Evolutionary conservation across 2,888 invertebrate genomes (phyloP).

Genomic region (Willowsia nigromaculata): DNA sequence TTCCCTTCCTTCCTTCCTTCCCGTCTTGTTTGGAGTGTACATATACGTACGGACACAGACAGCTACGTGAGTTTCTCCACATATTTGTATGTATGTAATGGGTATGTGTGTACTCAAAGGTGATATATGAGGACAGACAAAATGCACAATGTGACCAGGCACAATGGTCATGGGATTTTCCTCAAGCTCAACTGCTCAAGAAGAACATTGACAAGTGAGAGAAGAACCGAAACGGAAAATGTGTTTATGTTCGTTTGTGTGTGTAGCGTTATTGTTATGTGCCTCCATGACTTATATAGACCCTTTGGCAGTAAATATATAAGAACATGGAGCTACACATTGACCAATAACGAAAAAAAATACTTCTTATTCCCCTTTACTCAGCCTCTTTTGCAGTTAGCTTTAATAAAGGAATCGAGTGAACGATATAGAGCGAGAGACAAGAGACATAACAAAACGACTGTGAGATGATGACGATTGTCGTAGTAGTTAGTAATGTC

Average conservation of each 20-base stretch:
- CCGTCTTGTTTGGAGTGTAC: not conserved
- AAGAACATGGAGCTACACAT: conserved; percentile 15
- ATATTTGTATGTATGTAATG: not conserved
- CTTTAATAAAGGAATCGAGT: not conserved
- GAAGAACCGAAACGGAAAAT: conserved; percentile 48
- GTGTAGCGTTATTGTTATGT: conserved; percentile 42
- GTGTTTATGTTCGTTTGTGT: conserved; percentile 49
- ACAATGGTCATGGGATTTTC: conserved; percentile 75
- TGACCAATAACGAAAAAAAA: conserved; percentile 3
- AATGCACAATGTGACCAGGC: conserved; percentile 72
- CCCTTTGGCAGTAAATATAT: conserved; percentile 37
- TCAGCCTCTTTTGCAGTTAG: not conserved
- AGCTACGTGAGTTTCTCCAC: not conserved
- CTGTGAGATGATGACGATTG: conserved; percentile 34
- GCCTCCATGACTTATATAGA: conserved; percentile 39
- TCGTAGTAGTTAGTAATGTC: conserved; percentile 43
- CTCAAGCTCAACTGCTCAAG: conserved; percentile 34
- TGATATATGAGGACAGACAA: conserved; percentile 75
- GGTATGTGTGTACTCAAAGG: conserved; percentile 37
- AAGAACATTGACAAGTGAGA: conserved; percentile 49
- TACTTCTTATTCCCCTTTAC: not conserved
- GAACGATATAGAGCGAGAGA: not conserved
- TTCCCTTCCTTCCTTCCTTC: conserved; percentile 18
- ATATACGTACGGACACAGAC: no score
- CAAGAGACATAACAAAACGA: conserved; percentile 4